Conservation (phyloP, 2,888 invertebrate genomes). For the Ecdyonurus torrentis region DNA sequence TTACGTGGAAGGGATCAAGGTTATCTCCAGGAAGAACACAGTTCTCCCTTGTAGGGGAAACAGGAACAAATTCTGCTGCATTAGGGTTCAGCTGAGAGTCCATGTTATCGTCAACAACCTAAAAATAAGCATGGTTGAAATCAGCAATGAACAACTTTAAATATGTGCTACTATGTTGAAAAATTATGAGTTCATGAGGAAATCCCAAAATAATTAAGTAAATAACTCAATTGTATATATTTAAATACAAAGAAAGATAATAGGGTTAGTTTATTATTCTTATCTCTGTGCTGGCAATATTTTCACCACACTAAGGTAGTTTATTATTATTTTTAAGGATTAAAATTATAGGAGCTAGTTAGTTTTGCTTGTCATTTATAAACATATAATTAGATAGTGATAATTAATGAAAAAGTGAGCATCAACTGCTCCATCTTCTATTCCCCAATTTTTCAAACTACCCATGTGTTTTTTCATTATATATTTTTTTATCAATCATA, state of each 20-base stretch:
- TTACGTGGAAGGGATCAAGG: not conserved
- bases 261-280: not conserved
- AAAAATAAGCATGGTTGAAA: not conserved
- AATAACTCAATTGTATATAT: not conserved
- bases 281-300: too few species aligned
- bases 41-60: conserved; percentile 33
- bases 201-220: not conserved
- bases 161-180: not conserved
- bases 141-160: not conserved
- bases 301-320: too few species aligned
- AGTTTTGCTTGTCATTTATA: too few species aligned
- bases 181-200: not conserved
- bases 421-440: too few species aligned
- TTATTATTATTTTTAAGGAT: too few species aligned
- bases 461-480: too few species aligned
- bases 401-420: too few species aligned
- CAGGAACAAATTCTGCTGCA: conserved; percentile 69
- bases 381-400: too few species aligned
- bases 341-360: too few species aligned
- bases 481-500: too few species aligned
- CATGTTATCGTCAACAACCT: conserved; percentile 30
- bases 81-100: conserved; percentile 66
- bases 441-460: too few species aligned
- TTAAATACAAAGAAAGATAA: not conserved
- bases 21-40: not conserved